Evolutionary conservation across 2,888 invertebrate species (phyloP), one percentile per base, ranked within the genome.

Genomic region (Oscheius onirici): DNA sequence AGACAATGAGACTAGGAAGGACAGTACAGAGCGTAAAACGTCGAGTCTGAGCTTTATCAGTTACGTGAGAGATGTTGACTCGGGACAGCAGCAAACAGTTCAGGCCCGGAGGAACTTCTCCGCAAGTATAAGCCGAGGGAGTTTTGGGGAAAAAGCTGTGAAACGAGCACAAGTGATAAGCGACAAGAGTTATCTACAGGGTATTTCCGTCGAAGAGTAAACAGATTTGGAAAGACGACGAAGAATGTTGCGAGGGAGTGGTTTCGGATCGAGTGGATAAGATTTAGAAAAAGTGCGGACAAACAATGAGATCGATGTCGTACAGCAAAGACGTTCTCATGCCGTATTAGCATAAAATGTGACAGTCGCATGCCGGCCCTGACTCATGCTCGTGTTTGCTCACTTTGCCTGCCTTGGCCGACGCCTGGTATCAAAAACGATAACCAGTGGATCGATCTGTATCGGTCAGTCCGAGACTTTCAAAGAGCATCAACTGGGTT

Each of bases 261-360:
- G 52, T 63, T n/a, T 34, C 34, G 34, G 5, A 34, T 34, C 34
- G 34, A 40, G 46, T 44, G 63, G 60, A 41, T 40, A 17, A 22
- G 44, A 57, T 34, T 61, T 17, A 41, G 52, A 43, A 44, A 72
- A 60, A 72, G 34, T 34, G n/a, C n/a, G 40, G 20, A 41, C 20
- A 66, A 51, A 66, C 17, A 65, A n/a, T 26, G 49, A 40, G 63
- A 63, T 63, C 63, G 49, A 63, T 63, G 63, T 63, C 63, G 66
- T 66, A 40, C 28, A 49, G 41, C 24, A 52, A 26, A 40, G 41
- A 40, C 41, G 41, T 51, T 65, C 65, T 49, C 65, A 65, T 46
- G 66, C 66, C 28, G 65, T 49, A 66, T 66, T 66, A 52, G 66
- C 66, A 66, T 66, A 66, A n/a, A 51, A 65, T 66, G 52, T 66